Evolutionary conservation across 37 sponge, comb jelly and placozoan genomes (phyloP).

Genomic region (Axinella damicornis): DNA sequence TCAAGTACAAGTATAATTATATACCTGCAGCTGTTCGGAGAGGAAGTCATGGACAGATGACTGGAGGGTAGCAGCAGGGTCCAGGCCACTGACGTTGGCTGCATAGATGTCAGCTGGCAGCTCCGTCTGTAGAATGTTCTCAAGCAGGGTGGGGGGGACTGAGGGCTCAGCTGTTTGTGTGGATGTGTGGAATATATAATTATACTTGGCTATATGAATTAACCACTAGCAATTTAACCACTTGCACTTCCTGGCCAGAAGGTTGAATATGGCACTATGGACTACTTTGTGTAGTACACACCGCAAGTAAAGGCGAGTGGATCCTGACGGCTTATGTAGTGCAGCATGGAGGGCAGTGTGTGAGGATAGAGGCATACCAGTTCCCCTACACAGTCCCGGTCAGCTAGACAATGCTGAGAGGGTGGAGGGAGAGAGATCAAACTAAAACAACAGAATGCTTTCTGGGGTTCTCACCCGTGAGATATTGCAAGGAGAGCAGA

Average conservation of each 20-base stretch:
- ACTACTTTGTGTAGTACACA: neutral
- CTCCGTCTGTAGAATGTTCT: slow-evolving; percentile 19
- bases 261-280: no score
- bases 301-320: slow-evolving; percentile 74
- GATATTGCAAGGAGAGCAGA: slow-evolving; percentile 69
- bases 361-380: slow-evolving; percentile 76
- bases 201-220: no score
- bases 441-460: no score
- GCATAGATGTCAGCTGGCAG: slow-evolving; percentile 26
- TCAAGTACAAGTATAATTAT: no score
- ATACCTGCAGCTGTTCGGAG: slow-evolving; percentile 6
- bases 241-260: no score
- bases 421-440: neutral
- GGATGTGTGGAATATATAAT: no score
- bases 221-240: no score
- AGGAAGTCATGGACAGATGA: slow-evolving; percentile 9
- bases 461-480: slow-evolving; percentile 24
- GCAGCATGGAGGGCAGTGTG: slow-evolving; percentile 64
- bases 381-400: slow-evolving; percentile 76
- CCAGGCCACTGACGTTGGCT: slow-evolving; percentile 3
- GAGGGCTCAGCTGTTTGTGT: slow-evolving; percentile 20
- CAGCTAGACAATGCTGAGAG: slow-evolving; percentile 37
- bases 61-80: neutral
- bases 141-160: slow-evolving; percentile 14
- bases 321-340: slow-evolving; percentile 70